Conservation (phyloP, 2,888 invertebrate genomes). For the Cephus pygmeus region DNA sequence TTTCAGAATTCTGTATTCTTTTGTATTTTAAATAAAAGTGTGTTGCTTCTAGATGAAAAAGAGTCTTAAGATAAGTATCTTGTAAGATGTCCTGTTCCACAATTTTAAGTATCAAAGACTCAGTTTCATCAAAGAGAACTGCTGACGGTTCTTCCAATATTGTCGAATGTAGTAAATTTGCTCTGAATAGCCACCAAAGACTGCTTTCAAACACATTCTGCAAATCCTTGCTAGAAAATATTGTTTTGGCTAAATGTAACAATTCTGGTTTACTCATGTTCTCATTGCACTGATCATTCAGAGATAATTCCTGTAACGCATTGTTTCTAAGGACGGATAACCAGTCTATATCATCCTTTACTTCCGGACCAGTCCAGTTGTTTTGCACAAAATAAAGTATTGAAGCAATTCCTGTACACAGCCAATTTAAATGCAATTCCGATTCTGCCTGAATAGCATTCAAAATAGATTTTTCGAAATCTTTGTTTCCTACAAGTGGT, state of each 20-base stretch:
- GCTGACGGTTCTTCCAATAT: slow-evolving; percentile 81
- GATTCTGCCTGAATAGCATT: slow-evolving; percentile 28
- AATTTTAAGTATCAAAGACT: slow-evolving; percentile 66
- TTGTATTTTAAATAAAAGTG: slow-evolving; percentile 81
- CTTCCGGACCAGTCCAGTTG: slow-evolving; percentile 84
- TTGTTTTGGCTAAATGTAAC: slow-evolving; percentile 63
- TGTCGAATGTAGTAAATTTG: slow-evolving; percentile 79
- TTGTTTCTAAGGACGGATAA: slow-evolving; percentile 39
- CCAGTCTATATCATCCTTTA: slow-evolving; percentile 58
- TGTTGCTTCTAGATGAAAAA: slow-evolving; percentile 71
- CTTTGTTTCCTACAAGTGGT: slow-evolving; percentile 10
- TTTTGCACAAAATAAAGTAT: slow-evolving; percentile 80
- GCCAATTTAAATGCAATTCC: slow-evolving; percentile 60
- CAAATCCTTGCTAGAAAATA: slow-evolving; percentile 56
- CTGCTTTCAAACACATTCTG: slow-evolving; percentile 67
- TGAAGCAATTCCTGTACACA: slow-evolving; percentile 73
- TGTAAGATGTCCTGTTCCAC: slow-evolving; percentile 27
- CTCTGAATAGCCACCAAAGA: slow-evolving; percentile 76
- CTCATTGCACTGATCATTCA: slow-evolving; percentile 61
- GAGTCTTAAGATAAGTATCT: slow-evolving; percentile 49
- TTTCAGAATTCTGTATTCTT: slow-evolving; percentile 77
- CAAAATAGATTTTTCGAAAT: slow-evolving; percentile 30
- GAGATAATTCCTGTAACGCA: slow-evolving; percentile 55
- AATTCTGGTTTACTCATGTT: slow-evolving; percentile 52
- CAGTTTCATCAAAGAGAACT: slow-evolving; percentile 72